Evolutionary conservation across 1,140 invertebrate genomes (phyloP).

Genomic region (Drosophila kepulauana): DNA sequence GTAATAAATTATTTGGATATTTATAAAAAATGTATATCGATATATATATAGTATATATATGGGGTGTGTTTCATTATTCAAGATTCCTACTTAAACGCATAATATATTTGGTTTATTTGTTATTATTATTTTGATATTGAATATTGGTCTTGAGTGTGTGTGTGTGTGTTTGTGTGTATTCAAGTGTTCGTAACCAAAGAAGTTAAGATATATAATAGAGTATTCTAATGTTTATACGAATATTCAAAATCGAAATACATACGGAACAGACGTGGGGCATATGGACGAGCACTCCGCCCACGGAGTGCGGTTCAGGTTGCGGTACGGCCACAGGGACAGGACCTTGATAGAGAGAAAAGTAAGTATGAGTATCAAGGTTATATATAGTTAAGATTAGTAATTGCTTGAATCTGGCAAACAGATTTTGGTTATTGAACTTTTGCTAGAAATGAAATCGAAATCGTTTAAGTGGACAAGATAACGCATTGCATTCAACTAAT

Average conservation of each 20-base stretch:
- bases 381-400: conserved; percentile 51
- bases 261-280: conserved; percentile 94
- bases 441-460: conserved; percentile 68
- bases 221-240: conserved; percentile 19
- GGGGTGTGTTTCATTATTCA: conserved; percentile 50
- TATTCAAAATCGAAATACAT: conserved; percentile 79
- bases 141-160: conserved; percentile 44
- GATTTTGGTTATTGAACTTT: conserved; percentile 44
- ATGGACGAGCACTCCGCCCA: conserved; percentile 93
- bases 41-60: conserved; percentile 27
- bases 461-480: conserved; percentile 70
- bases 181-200: conserved; percentile 66
- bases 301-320: conserved; percentile 89
- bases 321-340: conserved; percentile 84
- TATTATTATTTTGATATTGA: conserved; percentile 20
- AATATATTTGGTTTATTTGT: conserved; percentile 46
- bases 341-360: conserved; percentile 72
- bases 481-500: conserved; percentile 76
- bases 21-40: conserved; percentile 53
- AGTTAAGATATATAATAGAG: conserved; percentile 48
- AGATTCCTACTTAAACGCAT: conserved; percentile 76
- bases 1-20: conserved; percentile 68
- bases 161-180: conserved; percentile 1
- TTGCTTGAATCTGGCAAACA: not conserved
- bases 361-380: conserved; percentile 6